Percentiles rank a stretch among this genome's conserved stretches.
These are phyloP conservation scores for Lepidostoma basale DNA, from an alignment of 1,140 invertebrate species.

Conservation along the genomic window DNA sequence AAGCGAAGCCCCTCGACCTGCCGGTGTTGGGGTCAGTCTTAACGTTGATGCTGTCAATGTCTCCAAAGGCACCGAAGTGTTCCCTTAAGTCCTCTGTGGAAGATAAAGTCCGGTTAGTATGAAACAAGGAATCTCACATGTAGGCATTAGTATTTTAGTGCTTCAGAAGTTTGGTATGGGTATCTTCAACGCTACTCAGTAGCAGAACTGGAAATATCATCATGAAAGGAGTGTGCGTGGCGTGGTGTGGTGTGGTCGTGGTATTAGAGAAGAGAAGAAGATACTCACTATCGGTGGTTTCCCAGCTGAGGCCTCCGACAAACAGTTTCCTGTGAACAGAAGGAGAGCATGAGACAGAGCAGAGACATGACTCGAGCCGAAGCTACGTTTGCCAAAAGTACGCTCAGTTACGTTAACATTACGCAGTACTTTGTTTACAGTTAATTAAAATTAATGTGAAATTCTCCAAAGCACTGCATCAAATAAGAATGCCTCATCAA, in stretches of 20 bases:
- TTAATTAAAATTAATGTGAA: constrained; percentile 62
- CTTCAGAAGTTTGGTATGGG: constrained; percentile 53
- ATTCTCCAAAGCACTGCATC: constrained; percentile 65
- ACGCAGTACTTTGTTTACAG: constrained; percentile 65
- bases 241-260: neutral
- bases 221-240: constrained; percentile 46
- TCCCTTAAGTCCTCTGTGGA: constrained; percentile 90
- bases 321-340: constrained; percentile 92
- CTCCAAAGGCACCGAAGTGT: constrained; percentile 87
- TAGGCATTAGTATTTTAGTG: neutral
- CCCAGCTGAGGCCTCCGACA: constrained; percentile 96
- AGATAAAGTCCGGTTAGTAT: constrained; percentile 52
- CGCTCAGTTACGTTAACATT: constrained; percentile 58
- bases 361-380: constrained; percentile 31
- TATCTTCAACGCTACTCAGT: constrained; percentile 60
- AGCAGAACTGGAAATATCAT: constrained; percentile 63
- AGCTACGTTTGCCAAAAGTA: constrained; percentile 44
- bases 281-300: constrained; percentile 95
- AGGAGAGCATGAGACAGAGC: constrained; percentile 50
- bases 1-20: constrained; percentile 90
- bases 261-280: neutral
- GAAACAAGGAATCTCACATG: constrained; percentile 23
- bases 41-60: constrained; percentile 92
- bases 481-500: constrained; percentile 55
- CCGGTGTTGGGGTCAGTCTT: constrained; percentile 92